These are phyloP conservation scores for Dicentrarchus labrax DNA, from an alignment of 2,113 vertebrate species.

Conservation along the genomic window DNA sequence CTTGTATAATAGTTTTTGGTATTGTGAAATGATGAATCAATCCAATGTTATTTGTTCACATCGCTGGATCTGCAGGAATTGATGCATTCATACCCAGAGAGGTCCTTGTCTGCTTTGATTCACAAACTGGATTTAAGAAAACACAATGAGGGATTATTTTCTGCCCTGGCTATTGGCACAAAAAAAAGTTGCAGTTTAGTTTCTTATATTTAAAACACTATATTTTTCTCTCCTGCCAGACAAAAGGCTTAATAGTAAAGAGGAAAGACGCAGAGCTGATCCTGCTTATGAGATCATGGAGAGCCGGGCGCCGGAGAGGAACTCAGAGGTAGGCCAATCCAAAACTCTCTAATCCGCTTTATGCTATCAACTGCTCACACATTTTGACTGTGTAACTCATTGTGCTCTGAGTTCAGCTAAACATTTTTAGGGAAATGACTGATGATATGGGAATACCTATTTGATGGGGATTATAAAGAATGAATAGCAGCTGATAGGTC, in stretches of 20 bases:
- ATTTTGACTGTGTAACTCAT: slow-evolving; percentile 28
- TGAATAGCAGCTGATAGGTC: background rate
- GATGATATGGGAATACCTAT: background rate
- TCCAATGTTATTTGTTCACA: slow-evolving; percentile 3
- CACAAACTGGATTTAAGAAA: background rate
- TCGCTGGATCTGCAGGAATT: slow-evolving; percentile 7
- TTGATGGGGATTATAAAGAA: slow-evolving; percentile 7
- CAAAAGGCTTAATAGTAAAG: slow-evolving; percentile 72
- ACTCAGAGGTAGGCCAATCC: slow-evolving; percentile 76
- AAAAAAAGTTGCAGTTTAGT: slow-evolving; percentile 11
- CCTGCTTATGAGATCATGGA: slow-evolving; percentile 83
- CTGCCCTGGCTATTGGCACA: background rate
- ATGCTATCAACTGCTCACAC: slow-evolving; percentile 42
- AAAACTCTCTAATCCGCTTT: slow-evolving; percentile 49
- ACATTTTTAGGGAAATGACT: background rate
- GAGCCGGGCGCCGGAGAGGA: slow-evolving; percentile 72
- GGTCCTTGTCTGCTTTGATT: background rate
- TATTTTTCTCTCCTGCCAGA: slow-evolving; percentile 66
- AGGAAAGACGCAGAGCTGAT: slow-evolving; percentile 74
- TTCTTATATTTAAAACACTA: background rate
- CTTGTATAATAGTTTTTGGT: background rate
- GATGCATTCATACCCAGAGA: slow-evolving; percentile 1
- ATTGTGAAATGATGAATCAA: slow-evolving; percentile 18
- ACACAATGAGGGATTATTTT: slow-evolving; percentile 10
- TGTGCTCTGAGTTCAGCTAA: slow-evolving; percentile 14